Evolutionary conservation across 2,113 vertebrate species (phyloP), one percentile per base, ranked within the genome.

Genomic region (Saccopteryx bilineata): DNA sequence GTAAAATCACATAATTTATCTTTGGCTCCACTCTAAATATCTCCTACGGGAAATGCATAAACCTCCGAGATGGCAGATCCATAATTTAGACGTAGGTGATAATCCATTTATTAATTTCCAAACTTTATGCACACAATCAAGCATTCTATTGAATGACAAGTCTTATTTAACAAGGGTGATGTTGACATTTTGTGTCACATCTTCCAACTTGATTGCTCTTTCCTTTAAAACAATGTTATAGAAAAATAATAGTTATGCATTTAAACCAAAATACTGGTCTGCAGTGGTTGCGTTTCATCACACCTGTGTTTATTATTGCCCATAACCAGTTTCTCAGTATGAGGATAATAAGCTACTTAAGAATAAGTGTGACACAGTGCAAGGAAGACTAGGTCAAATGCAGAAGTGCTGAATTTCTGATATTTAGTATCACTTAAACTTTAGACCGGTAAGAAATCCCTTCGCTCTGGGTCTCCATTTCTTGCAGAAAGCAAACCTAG

Each of bases 71-170:
- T n/a, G 58, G 18, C 6, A 48, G 39, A 48, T 24, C 5, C 26
- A 56, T 92, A 72, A 87, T 84, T 84, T 87, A 17, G 50, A 79
- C 19, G 66, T 58, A 54, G 24, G 58, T 14, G 9, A 69, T 33
- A 63, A 63, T 28, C 2, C 39, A 87, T 52, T 94, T 94, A 48
- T 60, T 80, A 84, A 92, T 52, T 74, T 78, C 24, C 88, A 46
- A 75, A 5, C 3, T 61, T 90, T 82, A 79, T 52, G 10, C 31
- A 89, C 4, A 69, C 10, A 87, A 68, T 14, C 14, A 87, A 58
- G 18, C 5, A 63, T 52, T 87, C 65, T 46, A 46, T 19, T 65
- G 5, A 68, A 17, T 81, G n/a, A 66, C 17, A 91, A 87, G n/a
- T 18, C 28, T 46, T 19, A 92, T 58, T 87, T 83, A 93, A 60